A percentile compares a stretch with the other conserved stretches of the same genome.
Conservation (phyloP, 2,113 vertebrate genomes). For the Crotalus horridus region DNA sequence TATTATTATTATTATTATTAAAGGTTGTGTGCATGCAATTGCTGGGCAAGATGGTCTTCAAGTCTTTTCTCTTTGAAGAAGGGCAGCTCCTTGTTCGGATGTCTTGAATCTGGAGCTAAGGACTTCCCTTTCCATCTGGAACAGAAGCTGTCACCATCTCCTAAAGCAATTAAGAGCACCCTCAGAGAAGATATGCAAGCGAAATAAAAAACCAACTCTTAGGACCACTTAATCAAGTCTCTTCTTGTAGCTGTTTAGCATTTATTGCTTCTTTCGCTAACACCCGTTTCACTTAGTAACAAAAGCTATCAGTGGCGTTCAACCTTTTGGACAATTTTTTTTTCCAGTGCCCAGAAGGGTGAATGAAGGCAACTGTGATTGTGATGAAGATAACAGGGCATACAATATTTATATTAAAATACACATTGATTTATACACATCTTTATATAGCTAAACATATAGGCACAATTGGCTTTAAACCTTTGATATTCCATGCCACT, state of each 20-base stretch:
- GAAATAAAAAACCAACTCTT: conserved; percentile 36
- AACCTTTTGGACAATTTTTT: conserved; percentile 26
- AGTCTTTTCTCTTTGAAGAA: not conserved
- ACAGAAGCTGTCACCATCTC: not conserved
- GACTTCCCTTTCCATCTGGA: not conserved
- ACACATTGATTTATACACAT: conserved; percentile 32
- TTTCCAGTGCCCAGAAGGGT: not conserved
- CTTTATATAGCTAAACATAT: conserved; percentile 25
- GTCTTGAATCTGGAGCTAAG: not conserved
- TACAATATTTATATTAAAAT: conserved; percentile 25
- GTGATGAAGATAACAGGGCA: not conserved
- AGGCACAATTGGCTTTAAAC: not conserved
- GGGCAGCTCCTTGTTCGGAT: not conserved
- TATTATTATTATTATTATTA: too few species aligned
- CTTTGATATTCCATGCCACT: not conserved
- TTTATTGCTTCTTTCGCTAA: conserved; percentile 68
- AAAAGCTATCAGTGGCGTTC: conserved; percentile 22
- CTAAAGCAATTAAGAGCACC: not conserved
- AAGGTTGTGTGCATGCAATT: not conserved
- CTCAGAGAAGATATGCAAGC: not conserved
- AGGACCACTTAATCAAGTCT: conserved; percentile 32
- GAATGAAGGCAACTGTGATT: not conserved
- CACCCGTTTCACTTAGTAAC: conserved; percentile 49
- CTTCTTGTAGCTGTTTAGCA: conserved; percentile 14
- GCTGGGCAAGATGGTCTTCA: not conserved